Evolutionary conservation across 1,140 invertebrate genomes (phyloP).

Genomic region (Thalassaphorura encarpata): DNA sequence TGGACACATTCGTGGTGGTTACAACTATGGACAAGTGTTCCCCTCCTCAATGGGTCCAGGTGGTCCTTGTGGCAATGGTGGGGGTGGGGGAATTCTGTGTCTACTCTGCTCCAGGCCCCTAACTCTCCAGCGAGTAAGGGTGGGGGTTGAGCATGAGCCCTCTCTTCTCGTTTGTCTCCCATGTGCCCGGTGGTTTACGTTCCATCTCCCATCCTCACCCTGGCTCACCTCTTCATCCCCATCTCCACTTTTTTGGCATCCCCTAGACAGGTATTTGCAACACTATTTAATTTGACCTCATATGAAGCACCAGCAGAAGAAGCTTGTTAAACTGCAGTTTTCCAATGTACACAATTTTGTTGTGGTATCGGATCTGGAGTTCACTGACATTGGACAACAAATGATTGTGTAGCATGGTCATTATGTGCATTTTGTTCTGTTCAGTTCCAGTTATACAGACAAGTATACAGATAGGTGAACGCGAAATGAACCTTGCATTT

Average conservation of each 20-base stretch:
- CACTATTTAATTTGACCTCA: not conserved
- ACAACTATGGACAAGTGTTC: too few relatives aligned
- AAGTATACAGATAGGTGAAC: too few relatives aligned
- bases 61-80: too few relatives aligned
- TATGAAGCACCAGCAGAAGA: not conserved
- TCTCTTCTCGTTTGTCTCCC: slow-evolving; percentile 24
- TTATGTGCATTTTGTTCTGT: too few relatives aligned
- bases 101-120: slow-evolving; percentile 27
- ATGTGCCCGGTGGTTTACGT: slow-evolving; percentile 28
- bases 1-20: too few relatives aligned
- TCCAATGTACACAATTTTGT: not conserved
- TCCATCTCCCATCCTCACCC: slow-evolving; percentile 1
- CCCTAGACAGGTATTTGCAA: not conserved
- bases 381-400: too few relatives aligned
- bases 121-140: not conserved
- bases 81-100: too few relatives aligned
- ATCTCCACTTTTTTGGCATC: not conserved
- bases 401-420: too few relatives aligned
- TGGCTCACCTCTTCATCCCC: slow-evolving; percentile 8
- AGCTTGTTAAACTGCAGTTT: not conserved
- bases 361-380: not conserved
- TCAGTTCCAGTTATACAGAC: too few relatives aligned
- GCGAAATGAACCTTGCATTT: too few relatives aligned
- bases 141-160: not conserved
- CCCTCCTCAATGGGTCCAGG: too few relatives aligned